These are phyloP conservation scores for Lophotriccus pileatus DNA, from an alignment of 2,797 vertebrate species.

Conservation along the genomic window DNA sequence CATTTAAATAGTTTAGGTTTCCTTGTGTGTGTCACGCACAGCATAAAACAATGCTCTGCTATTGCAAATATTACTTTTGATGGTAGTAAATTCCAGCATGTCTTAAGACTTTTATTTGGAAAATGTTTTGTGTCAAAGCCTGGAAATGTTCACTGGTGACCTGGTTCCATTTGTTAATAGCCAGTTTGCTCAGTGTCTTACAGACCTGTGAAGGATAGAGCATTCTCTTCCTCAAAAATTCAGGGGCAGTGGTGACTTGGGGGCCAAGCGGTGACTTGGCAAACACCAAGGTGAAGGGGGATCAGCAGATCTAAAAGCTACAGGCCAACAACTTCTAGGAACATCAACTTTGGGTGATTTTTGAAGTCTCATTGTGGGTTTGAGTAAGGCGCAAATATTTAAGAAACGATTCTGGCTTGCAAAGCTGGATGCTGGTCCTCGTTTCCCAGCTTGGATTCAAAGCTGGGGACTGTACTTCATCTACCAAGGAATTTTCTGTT, in stretches of 20 bases:
- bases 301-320: not conserved
- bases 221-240: not conserved
- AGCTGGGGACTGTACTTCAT: not conserved
- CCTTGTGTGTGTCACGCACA: not conserved
- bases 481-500: not conserved
- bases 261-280: accelerated
- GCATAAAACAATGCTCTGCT: conserved; percentile 5
- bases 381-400: not conserved
- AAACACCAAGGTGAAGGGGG: accelerated
- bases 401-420: not conserved
- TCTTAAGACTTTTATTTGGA: conserved; percentile 16
- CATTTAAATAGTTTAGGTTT: conserved; percentile 79
- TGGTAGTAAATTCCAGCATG: conserved; percentile 37
- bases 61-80: conserved; percentile 42
- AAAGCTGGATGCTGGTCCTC: not conserved
- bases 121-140: not conserved
- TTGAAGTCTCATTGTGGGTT: not conserved
- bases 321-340: not conserved
- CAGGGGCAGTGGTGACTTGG: not conserved
- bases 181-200: not conserved
- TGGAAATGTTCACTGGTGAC: not conserved
- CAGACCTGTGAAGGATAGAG: accelerated
- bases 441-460: not conserved
- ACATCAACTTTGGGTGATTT: accelerated
- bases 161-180: not conserved